Evolutionary conservation across 1,140 invertebrate genomes (phyloP), one percentile per base, ranked within the genome.

Genomic region (Microvelia longipes): DNA sequence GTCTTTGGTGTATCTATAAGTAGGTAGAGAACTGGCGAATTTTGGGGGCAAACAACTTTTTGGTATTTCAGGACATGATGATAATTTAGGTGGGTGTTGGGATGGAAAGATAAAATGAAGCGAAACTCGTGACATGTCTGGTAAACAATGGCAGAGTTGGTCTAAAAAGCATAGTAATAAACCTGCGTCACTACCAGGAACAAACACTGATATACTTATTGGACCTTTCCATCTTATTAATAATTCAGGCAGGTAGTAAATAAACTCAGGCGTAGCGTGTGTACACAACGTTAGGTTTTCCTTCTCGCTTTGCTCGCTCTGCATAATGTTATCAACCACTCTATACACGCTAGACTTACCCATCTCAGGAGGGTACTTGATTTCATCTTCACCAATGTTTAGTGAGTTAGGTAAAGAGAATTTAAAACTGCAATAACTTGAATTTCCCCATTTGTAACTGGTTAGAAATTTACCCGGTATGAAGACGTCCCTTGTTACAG

Each of bases 211-310:
- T 1, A 92, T 79, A 73, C 88, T 90, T 2, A 91, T 81, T 0
- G 87, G 87, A 1, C 89, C 90, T 72, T 90, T 85, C 90, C 89
- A 89, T 77, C 83, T 79, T 74, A 78, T 81, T 1, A 85, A 84
- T n/a, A 91, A 82, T 77, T 89, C 87, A 13, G 84, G 82, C 19
- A 90, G 78, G 71, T 88, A 86, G 72, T 86, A 85, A 60, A 90
- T 79, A 79, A 89, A 89, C 76, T 90, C 88, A 0, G 86, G 85
- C 0, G 88, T 89, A 0, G 87, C 85, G 77, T 91, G 90, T 1
- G 88, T 90, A n/a, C 83, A 87, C 61, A 88, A 84, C 0, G 88
- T 90, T 1, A 87, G 82, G 66, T 73, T 78, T 30, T 29, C 68
- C 70, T 78, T 77, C 68, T 76, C 77, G 67, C 76, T 80, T 75